Evolutionary conservation across 2,888 invertebrate genomes (phyloP).

Genomic region (Leptura quadrifasciata): DNA sequence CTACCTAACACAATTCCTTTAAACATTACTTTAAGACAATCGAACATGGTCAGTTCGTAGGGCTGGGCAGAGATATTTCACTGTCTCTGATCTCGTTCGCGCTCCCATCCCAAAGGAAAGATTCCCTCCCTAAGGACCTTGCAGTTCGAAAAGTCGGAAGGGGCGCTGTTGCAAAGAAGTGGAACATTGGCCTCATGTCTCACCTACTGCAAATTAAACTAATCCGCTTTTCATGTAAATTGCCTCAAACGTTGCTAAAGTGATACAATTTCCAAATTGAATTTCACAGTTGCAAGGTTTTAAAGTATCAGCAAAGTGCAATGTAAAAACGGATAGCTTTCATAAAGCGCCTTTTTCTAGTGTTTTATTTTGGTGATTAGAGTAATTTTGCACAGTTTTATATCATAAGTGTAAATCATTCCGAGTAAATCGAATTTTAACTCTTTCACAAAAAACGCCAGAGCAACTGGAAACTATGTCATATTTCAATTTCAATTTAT

Average conservation of each 20-base stretch:
- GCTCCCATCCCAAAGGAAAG: constrained; percentile 38
- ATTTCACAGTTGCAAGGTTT: constrained; percentile 42
- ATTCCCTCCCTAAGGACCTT: constrained; percentile 9
- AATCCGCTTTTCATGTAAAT: constrained; percentile 39
- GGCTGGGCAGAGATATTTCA: constrained; percentile 44
- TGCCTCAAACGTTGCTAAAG: constrained; percentile 29
- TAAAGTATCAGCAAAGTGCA: constrained; percentile 42
- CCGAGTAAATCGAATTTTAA: constrained; percentile 18
- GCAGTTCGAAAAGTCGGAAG: constrained; percentile 35
- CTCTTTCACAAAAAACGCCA: neutral
- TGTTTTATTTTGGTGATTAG: constrained; percentile 30
- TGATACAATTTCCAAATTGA: constrained; percentile 42
- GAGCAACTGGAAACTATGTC: neutral
- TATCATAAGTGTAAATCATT: constrained; percentile 15
- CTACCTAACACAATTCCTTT: neutral
- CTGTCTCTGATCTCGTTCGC: constrained; percentile 43
- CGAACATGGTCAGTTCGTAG: constrained; percentile 33
- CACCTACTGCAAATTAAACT: constrained; percentile 37
- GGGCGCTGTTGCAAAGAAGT: constrained; percentile 35
- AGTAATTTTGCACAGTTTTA: constrained; percentile 14
- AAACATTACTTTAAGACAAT: constrained; percentile 8
- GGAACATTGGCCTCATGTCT: constrained; percentile 31
- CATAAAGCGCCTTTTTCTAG: constrained; percentile 9
- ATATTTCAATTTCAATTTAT: too few species aligned
- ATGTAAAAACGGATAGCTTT: constrained; percentile 20